Base-by-base conservation (phyloP, 2,113 vertebrate species). In the Pyrgilauda ruficollis region DNA sequence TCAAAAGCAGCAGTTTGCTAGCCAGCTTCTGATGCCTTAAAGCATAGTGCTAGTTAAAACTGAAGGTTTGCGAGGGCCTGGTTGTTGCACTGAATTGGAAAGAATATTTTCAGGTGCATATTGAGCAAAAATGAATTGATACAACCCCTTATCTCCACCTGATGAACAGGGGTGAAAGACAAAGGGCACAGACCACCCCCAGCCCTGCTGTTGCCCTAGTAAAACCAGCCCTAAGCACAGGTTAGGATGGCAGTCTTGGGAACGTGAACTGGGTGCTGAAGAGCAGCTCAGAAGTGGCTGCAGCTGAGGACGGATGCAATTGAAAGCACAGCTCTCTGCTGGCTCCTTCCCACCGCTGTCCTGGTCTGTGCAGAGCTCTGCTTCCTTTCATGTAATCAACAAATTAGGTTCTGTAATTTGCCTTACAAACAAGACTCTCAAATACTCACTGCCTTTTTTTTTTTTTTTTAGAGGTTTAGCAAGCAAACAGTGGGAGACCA, bases 401-500 rank as follows among this genome's bases (percentile, higher is more conserved):
- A 67, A 89, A 93, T 94, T 90, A 90, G 67, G 10, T 62, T 93
- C 87, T 80, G 62, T 93, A 83, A 88, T 91, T 90, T 69, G 70
- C 87, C 68, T 93, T 77, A 41, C 85, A 90, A 95, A 90, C 66
- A 83, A 80, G 82, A 55, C 8, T 19, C 62, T 86, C 26, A 59
- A n/a, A 49, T 1, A 10, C 64, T 92, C 28, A 2, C 55, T 76
- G 72, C 28, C 10, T 41, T 55, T 63, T 35, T 67, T 77, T 67
- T 37, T 66, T 94, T 50, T 49, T 84, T 74, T 35, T 11, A 39
- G 46, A 88, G 64, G 50, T 81, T 98, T 96, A 96, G 78, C 79
- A 96, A 96, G 94, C 61, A 75, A 97, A 97, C 76, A 97, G 82
- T 46, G 64, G 85, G 94, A 92, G 59, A 67, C 68, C 50, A 67